These are phyloP conservation scores for Eustalomyia histrio DNA, from an alignment of 2,888 invertebrate genomes.

Conservation along the genomic window DNA sequence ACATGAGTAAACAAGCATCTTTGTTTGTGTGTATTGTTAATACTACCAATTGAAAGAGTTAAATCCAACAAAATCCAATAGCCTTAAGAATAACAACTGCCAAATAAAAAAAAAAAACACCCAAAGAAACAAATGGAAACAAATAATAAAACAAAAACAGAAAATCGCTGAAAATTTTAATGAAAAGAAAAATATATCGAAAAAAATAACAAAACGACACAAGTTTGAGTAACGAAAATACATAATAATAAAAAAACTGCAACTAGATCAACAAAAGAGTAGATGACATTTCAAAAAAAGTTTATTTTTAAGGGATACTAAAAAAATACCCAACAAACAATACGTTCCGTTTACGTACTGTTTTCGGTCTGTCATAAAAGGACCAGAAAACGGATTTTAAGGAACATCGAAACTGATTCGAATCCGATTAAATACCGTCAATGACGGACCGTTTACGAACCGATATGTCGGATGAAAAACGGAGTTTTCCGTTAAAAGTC, in stretches of 20 bases:
- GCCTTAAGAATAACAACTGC: conserved; percentile 40
- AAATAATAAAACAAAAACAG: conserved; percentile 6
- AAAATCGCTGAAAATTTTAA: conserved; percentile 35
- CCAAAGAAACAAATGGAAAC: conserved; percentile 17
- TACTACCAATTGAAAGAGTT: conserved; percentile 45
- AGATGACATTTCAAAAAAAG: conserved; percentile 34
- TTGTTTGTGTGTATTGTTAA: conserved; percentile 15
- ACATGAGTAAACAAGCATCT: not conserved
- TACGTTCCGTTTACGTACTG: no score
- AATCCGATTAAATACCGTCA: no score
- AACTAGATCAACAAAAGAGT: conserved; percentile 17
- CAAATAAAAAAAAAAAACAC: conserved; percentile 18
- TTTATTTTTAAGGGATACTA: not conserved
- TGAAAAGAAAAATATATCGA: conserved; percentile 10
- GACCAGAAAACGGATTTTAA: no score
- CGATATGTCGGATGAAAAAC: no score
- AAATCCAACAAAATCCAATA: conserved; percentile 45
- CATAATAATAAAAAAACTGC: not conserved
- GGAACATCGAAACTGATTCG: no score
- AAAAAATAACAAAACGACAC: conserved; percentile 6
- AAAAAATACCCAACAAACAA: no score
- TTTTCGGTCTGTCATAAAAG: no score
- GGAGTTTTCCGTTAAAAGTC: no score
- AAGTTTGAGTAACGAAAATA: conserved; percentile 13
- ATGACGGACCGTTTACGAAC: no score